Evolutionary conservation across 2,113 vertebrate genomes (phyloP).

Genomic region (Rhynchomys soricoides): DNA sequence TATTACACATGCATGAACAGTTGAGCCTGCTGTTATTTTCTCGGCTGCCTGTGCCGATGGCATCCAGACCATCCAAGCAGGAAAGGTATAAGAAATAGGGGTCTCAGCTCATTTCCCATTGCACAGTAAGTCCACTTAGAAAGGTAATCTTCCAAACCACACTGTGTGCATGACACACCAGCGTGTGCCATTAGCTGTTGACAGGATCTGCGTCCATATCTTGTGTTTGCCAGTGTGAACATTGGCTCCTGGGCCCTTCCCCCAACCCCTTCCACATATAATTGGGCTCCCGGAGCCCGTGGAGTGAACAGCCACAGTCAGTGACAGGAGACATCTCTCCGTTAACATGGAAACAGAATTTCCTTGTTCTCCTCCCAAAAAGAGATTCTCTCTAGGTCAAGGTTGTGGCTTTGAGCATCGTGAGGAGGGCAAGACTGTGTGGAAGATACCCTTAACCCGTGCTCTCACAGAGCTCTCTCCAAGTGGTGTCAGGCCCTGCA

Average conservation of each 20-base stretch:
- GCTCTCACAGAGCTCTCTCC: constrained; percentile 69
- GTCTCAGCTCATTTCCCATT: constrained; percentile 78
- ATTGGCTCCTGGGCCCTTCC: constrained; percentile 17
- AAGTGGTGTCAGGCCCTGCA: constrained; percentile 66
- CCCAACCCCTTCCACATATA: constrained; percentile 50
- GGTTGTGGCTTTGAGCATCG: constrained; percentile 78
- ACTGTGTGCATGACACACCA: constrained; percentile 49
- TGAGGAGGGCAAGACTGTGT: constrained; percentile 62
- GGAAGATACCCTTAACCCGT: constrained; percentile 82
- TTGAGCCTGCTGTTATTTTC: constrained; percentile 83
- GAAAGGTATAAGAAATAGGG: constrained; percentile 73
- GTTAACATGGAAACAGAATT: constrained; percentile 84
- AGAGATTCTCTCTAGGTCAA: constrained; percentile 84
- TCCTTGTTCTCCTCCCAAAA: constrained; percentile 79
- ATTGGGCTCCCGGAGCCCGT: constrained; percentile 77
- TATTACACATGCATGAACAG: constrained; percentile 83
- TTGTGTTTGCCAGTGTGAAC: constrained; percentile 66
- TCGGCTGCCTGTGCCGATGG: constrained; percentile 66
- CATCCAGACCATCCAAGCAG: constrained; percentile 77
- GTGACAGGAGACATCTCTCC: constrained; percentile 78
- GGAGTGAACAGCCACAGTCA: constrained; percentile 69
- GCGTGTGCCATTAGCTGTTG: constrained; percentile 78
- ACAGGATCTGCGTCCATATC: constrained; percentile 74
- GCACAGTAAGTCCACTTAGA: constrained; percentile 70
- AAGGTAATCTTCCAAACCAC: constrained; percentile 78